Percentiles rank a stretch among this genome's conserved stretches.
phyloP scores from a whole-genome alignment of 2,888 invertebrate species.

The Protonemura montana region DNA sequence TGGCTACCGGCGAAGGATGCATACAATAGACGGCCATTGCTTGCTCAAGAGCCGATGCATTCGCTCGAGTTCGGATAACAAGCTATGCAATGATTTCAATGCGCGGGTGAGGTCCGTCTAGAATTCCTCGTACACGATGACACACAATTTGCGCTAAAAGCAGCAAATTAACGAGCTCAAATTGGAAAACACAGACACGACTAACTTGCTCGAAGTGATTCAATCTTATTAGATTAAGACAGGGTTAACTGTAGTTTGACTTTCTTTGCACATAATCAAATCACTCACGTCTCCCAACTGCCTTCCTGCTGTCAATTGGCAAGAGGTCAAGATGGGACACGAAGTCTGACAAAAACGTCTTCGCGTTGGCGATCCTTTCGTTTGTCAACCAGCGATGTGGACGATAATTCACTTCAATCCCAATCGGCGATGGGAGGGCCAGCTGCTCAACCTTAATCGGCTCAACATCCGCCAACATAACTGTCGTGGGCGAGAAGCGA shows the following conservation, averaged over 20 bases:
- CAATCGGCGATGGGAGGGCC: background rate
- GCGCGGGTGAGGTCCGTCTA: background rate
- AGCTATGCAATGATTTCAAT: background rate
- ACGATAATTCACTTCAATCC: background rate
- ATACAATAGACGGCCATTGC: background rate
- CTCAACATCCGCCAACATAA: background rate
- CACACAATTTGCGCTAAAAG: background rate
- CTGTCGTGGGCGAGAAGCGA: background rate
- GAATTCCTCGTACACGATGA: background rate
- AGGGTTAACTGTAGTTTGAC: conserved; percentile 26
- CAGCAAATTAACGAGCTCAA: background rate
- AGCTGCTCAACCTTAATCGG: background rate
- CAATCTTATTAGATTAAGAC: background rate
- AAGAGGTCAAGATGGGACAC: background rate
- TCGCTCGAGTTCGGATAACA: background rate
- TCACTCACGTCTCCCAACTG: background rate
- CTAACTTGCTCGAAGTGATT: background rate
- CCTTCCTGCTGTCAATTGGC: background rate
- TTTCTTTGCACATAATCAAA: background rate
- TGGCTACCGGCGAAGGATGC: background rate
- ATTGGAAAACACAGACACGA: background rate
- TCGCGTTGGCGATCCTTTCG: background rate
- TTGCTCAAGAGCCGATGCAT: background rate
- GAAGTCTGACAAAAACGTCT: background rate
- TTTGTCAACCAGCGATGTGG: background rate